phyloP scores from a whole-genome alignment of 2,888 invertebrate species.

The Strigamia transsilvanica region DNA sequence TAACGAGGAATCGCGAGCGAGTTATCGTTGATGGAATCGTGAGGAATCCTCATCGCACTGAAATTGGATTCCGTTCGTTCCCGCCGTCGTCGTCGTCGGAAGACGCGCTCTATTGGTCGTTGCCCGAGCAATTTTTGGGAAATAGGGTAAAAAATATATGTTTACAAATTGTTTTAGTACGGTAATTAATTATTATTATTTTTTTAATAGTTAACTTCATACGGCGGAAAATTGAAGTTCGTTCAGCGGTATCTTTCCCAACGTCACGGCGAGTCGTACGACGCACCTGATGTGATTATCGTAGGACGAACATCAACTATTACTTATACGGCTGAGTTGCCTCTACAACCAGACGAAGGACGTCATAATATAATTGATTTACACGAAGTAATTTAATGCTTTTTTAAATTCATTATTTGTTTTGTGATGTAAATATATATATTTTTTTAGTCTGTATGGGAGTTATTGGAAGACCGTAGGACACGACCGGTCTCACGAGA shows the following conservation, averaged over 20 bases:
- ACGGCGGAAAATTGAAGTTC: slow-evolving; percentile 82
- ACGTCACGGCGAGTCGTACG: slow-evolving; percentile 67
- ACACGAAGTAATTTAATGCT: slow-evolving; percentile 68
- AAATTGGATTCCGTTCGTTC: slow-evolving; percentile 62
- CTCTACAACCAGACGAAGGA: slow-evolving; percentile 66
- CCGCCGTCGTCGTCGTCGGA: slow-evolving; percentile 59
- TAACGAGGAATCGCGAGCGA: slow-evolving; percentile 62
- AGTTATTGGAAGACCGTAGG: slow-evolving; percentile 58
- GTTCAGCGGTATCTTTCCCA: slow-evolving; percentile 75
- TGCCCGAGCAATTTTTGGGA: slow-evolving; percentile 74
- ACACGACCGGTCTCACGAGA: slow-evolving; percentile 71
- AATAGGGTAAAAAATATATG: slow-evolving; percentile 65
- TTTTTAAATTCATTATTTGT: not conserved
- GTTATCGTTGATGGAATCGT: slow-evolving; percentile 63
- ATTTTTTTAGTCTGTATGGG: slow-evolving; percentile 60
- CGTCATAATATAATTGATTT: slow-evolving; percentile 62
- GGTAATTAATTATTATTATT: not conserved
- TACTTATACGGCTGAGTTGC: slow-evolving; percentile 75
- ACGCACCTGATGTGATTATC: slow-evolving; percentile 83
- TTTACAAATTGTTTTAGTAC: slow-evolving; percentile 59
- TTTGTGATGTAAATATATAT: not conserved
- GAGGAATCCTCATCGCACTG: slow-evolving; percentile 64
- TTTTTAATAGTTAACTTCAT: slow-evolving; percentile 75
- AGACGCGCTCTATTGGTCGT: slow-evolving; percentile 74
- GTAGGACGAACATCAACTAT: slow-evolving; percentile 76